Percentiles rank a stretch among this genome's conserved stretches.
These are phyloP conservation scores for Creontiades dilutus DNA, from an alignment of 2,888 invertebrate genomes.

Conservation along the genomic window DNA sequence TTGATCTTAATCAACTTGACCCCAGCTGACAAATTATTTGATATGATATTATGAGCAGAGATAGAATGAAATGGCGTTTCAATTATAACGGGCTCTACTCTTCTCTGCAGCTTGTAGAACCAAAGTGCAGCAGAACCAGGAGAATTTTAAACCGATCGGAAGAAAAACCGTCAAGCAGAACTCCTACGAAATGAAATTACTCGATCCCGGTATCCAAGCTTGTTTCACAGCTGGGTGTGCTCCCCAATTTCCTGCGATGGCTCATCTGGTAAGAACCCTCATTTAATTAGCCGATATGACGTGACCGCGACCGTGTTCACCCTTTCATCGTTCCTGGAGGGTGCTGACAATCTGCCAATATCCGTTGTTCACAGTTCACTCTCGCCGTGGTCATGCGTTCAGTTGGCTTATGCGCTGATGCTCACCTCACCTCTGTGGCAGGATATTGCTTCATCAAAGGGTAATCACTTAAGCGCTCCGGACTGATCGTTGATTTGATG, in stretches of 20 bases:
- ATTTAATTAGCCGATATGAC: slow-evolving; percentile 25
- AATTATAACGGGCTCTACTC: neutral
- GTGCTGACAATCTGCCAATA: slow-evolving; percentile 1
- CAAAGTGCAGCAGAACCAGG: neutral
- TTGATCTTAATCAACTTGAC: too few relatives aligned
- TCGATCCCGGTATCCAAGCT: neutral
- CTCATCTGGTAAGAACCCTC: neutral
- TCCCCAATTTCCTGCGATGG: neutral
- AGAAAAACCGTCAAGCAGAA: neutral
- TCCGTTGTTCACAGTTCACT: neutral
- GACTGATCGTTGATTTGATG: too few relatives aligned
- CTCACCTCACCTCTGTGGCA: too few relatives aligned
- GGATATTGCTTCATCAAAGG: too few relatives aligned
- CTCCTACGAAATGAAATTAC: slow-evolving; percentile 5
- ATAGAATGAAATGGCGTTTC: too few relatives aligned
- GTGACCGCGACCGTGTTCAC: slow-evolving; percentile 19
- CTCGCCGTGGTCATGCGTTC: too few relatives aligned
- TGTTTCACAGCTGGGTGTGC: neutral
- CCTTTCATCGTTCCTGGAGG: neutral
- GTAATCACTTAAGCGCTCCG: too few relatives aligned
- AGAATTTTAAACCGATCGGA: neutral
- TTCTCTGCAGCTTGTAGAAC: neutral
- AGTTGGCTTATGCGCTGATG: too few relatives aligned
- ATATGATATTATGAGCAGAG: too few relatives aligned
- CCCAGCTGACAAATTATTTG: too few relatives aligned